A percentile compares a stretch with the other conserved stretches of the same genome.
phyloP scores from a whole-genome alignment of 2,888 invertebrate genomes.

The Acanthosepion pharaonis region DNA sequence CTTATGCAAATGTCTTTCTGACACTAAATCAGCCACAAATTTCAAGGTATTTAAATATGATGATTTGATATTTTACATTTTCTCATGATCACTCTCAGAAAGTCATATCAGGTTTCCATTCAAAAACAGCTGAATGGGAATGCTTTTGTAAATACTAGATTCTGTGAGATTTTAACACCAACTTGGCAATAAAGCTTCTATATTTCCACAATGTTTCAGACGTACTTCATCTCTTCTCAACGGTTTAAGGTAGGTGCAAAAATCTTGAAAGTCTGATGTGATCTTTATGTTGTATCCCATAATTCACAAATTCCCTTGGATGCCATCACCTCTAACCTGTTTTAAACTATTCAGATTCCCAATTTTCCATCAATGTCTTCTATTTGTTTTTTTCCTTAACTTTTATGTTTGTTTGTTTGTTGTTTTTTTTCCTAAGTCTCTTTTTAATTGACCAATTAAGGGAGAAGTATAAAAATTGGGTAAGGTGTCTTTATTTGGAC shows the following conservation, averaged over 20 bases:
- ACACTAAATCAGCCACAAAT: too few relatives aligned
- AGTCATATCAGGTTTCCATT: neutral
- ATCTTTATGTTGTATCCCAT: conserved; percentile 9
- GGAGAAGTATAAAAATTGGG: neutral
- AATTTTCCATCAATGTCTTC: neutral
- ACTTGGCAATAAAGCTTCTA: conserved; percentile 40
- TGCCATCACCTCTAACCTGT: neutral
- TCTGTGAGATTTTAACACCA: neutral
- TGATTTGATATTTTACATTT: neutral
- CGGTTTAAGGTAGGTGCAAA: conserved; percentile 44
- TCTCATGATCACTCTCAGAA: neutral
- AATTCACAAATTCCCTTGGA: conserved; percentile 23
- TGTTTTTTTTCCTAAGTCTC: neutral
- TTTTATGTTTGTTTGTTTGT: neutral
- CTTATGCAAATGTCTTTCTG: neutral
- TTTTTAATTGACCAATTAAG: neutral
- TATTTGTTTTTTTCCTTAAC: neutral
- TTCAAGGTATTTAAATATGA: neutral
- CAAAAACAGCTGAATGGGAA: neutral
- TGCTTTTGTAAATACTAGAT: neutral
- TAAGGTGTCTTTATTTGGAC: neutral
- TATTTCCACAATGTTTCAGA: conserved; percentile 46
- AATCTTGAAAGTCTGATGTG: conserved; percentile 12
- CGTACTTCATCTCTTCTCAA: conserved; percentile 44
- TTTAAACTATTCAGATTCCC: conserved; percentile 2